Conservation (phyloP, 2,888 invertebrate species). For the Agrilus cyanescens region DNA sequence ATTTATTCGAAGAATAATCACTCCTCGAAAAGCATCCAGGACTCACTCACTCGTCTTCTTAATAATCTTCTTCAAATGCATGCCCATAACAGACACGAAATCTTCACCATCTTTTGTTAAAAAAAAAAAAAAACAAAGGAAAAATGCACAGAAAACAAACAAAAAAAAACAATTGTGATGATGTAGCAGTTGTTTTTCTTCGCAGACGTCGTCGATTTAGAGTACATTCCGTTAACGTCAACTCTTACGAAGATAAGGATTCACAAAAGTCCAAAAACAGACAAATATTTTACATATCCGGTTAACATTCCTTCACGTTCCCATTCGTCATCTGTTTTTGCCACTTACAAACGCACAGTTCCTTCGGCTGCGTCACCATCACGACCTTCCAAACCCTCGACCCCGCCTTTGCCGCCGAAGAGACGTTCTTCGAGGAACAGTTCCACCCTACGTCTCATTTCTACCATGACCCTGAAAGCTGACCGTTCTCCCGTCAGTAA, state of each 20-base stretch:
- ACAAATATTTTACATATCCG: constrained; percentile 53
- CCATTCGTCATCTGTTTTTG: constrained; percentile 35
- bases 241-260: constrained; percentile 70
- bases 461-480: constrained; percentile 36
- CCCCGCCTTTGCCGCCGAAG: constrained; percentile 62
- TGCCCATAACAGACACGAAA: too few relatives aligned
- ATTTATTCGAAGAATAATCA: too few relatives aligned
- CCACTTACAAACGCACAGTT: constrained; percentile 47
- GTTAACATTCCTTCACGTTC: constrained; percentile 34
- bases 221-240: constrained; percentile 72
- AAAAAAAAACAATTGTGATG: constrained; percentile 5
- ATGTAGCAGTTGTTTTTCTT: constrained; percentile 28
- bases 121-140: background rate
- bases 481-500: constrained; percentile 27
- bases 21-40: too few relatives aligned
- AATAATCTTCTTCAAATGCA: too few relatives aligned
- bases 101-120: too few relatives aligned
- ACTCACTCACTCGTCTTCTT: too few relatives aligned
- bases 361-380: constrained; percentile 38
- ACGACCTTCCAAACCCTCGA: constrained; percentile 23
- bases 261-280: constrained; percentile 48
- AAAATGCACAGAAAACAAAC: constrained; percentile 2
- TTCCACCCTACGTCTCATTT: constrained; percentile 53
- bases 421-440: constrained; percentile 65
- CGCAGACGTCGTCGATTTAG: constrained; percentile 67